Evolutionary conservation across 1,140 invertebrate genomes (phyloP), one percentile per base, ranked within the genome.

Genomic region (Sarcophaga bullata): DNA sequence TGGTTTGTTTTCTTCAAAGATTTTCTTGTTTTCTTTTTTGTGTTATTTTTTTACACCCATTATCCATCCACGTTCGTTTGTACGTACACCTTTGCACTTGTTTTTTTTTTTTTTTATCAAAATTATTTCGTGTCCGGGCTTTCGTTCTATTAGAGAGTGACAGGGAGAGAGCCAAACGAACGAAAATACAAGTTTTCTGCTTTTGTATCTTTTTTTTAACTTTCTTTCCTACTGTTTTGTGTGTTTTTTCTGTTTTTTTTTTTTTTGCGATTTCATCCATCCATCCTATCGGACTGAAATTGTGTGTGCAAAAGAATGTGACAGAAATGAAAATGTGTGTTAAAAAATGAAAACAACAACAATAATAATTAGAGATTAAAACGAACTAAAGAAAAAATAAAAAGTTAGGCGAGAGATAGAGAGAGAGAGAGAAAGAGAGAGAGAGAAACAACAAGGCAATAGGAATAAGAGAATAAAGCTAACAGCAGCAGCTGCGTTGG

Each of bases 21-120:
- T 58, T 58, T 58, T 58, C 54, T 58, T 52, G 50, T 52, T 58
- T n/a, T 58, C 54, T 58, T n/a, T n/a, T 58, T 58, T n/a, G n/a
- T 58, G 25, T 58, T 58, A 58, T n/a, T 58, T 58, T n/a, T 58
- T 58, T 58, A 58, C 54, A 58, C n/a, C 11, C 11, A 58, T 37
- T 4, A 37, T 58, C 13, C 13, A 37, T 37, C 25, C 25, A 37
- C 25, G 25, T 58, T 58, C 13, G 13, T 13, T 58, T 15, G 10
- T 54, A 8, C 15, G 3, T 54, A 13, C 52, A 13, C 15, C 10
- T n/a, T 58, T 15, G 10, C 11, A 37, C 25, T 37, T 37, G 25
- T 37, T 37, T 37, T n/a, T 58, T 15, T 58, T 58, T 58, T 54
- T 54, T 58, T 58, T 58, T 13, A 58, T 58, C 3, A 58, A 58